Evolutionary conservation across 2,888 invertebrate genomes (phyloP), one percentile per base, ranked within the genome.

Genomic region (Orthosia gracilis): DNA sequence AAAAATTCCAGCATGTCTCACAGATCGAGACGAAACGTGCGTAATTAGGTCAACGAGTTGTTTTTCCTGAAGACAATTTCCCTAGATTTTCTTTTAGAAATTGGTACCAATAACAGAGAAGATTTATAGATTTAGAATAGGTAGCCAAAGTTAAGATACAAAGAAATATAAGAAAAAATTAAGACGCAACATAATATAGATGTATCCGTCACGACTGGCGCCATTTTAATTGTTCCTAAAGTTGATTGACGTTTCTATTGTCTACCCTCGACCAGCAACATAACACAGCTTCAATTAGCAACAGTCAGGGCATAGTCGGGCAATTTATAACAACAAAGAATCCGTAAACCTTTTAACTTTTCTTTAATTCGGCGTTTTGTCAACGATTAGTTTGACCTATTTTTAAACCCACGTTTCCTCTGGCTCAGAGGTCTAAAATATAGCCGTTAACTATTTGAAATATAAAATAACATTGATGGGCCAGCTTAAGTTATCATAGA

Each of bases 301-400:
- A 11, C 23, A 17, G 21, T 57, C 21, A n/a, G 11, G 0, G 26
- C 75, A 80, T 78, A 18, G 31, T 59, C 21, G 26, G 13, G 0
- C 31, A 77, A 83, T 85, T 72, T 74, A 83, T 81, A 45, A 72
- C 66, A 63, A 75, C 69, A 73, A 81, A 76, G 69, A 76, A 81
- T 72, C 23, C 54, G 65, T 67, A 52, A 59, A 64, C 69, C 65
- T 71, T 73, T 78, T 69, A 66, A 70, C 58, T 76, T 65, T 63
- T 57, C 69, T 69, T 76, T 63, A 70, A 61, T 72, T 73, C 31
- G 45, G 13, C 13, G n/a, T 70, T 73, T 57, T 63, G 58, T 82
- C 45, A 77, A 69, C 73, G 73, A 75, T 62, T 81, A 66, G 64
- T 59, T 45, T 69, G 72, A 73, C 71, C 73, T 76, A 79, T 75